Evolutionary conservation across 2,113 vertebrate species (phyloP), one percentile per base, ranked within the genome.

Genomic region (Peucedramus taeniatus): DNA sequence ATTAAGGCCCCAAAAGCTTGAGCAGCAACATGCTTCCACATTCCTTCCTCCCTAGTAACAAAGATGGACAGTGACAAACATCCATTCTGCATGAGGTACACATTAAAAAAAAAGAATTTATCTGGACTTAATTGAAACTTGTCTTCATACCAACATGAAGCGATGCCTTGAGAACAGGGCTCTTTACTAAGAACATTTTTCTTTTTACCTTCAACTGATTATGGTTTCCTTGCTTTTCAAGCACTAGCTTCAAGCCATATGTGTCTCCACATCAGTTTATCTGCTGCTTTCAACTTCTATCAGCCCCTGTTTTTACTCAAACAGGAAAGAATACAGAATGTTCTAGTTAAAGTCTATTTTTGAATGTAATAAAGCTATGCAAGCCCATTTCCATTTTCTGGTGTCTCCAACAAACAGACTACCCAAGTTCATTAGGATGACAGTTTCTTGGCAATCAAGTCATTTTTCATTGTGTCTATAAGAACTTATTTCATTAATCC

Each of bases 281-380:
- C 95, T 97, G 33, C 89, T 94, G 83, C 94, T 97, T 97, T 96
- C 90, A 95, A 96, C 89, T 97, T 97, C 94, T 68, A 82, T 88
- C 93, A 94, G 85, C 95, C 95, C 89, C 96, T 97, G 91, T 88
- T 97, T 95, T 94, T 76, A 94, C 93, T 97, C 96, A 93, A 93
- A 94, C 74, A 95, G 93, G 90, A 94, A 89, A 94, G 94, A 95
- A 93, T 89, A 91, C 96, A 97, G 89, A 83, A 95, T 87, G 85
- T 95, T 96, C 89, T 76, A 95, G 83, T 96, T 96, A 95, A 96
- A 94, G 74, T 69, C 93, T 92, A 90, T 94, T 97, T 94, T 97
- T 91, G 90, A 94, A 27, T 87, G 94, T 95, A 91, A 94, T 88
- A 96, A 97, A 96, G 83, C 83, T 49, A 83, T 28, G 63, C 79